Percentiles rank a stretch among this genome's conserved stretches.
phyloP scores from a whole-genome alignment of 2,113 vertebrate species.

The Pluvianellus socialis region DNA sequence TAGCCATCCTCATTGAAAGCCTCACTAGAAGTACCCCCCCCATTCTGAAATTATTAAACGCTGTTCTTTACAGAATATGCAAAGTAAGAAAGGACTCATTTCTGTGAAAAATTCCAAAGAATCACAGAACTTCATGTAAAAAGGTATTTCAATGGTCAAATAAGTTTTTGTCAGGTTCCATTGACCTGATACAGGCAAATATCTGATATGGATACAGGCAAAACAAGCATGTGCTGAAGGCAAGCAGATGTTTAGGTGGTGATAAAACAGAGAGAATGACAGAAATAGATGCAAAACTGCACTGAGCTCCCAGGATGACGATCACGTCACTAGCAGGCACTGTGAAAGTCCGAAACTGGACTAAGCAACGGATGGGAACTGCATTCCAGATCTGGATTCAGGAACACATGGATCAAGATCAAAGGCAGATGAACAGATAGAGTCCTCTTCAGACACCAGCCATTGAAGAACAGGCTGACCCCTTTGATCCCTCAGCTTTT shows the following conservation, averaged over 20 bases:
- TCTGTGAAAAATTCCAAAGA: neutral
- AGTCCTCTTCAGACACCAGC: no score
- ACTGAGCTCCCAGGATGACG: no score
- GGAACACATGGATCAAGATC: no score
- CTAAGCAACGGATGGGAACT: no score
- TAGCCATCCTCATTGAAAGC: neutral
- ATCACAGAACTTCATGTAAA: neutral
- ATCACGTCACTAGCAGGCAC: no score
- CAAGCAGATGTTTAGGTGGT: neutral
- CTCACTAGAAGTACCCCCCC: neutral
- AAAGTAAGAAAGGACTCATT: neutral
- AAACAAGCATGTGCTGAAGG: neutral
- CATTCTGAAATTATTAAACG: neutral
- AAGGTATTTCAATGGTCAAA: neutral
- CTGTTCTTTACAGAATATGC: neutral
- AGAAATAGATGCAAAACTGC: neutral
- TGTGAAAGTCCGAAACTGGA: no score
- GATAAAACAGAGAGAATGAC: neutral
- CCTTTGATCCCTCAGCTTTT: no score
- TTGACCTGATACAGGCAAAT: neutral
- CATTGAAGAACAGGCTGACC: no score
- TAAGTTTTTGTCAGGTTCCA: neutral
- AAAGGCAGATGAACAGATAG: no score
- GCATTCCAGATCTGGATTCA: no score
- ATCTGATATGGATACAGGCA: neutral